Base-by-base conservation (phyloP, 2,113 vertebrate genomes). In the Neotoma lepida region DNA sequence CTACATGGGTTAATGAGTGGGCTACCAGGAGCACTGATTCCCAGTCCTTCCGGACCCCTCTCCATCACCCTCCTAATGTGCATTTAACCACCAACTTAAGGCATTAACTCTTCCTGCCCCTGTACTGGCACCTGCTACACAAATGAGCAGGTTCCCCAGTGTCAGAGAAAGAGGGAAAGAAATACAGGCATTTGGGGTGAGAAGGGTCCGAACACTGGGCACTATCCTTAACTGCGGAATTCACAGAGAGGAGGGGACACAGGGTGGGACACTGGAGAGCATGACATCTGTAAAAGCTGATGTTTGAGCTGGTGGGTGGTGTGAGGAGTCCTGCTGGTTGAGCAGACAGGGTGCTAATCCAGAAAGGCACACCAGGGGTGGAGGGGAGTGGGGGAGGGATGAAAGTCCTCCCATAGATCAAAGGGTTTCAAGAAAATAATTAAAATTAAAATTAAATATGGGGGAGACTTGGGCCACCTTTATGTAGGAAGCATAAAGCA, bases 361-460 rank as follows among this genome's bases (percentile, higher is more conserved):
- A 92, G 66, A 44, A 20, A 63, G 30, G 64, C 4, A 13, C 9
- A 9, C 49, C 49, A 51, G 49, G 30, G 64, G 12, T 35, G 30
- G 51, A 51, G 63, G 63, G 28, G 81, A 90, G 51, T n/a, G n/a
- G 39, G 24, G 26, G 78, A 41, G 63, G 51, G 51, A 33, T 18
- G 4, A 39, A 95, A 39, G 64, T 54, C n/a, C 86, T 89, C 88
- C 88, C 5, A 63, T 41, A 70, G 13, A 15, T 49, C 95, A 51
- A 77, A 92, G 22, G 39, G 44, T 80, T 71, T 87, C 63, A 82
- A 80, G 33, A 76, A 73, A 91, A 70, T 1, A 66, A 94, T 44
- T 91, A 76, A 73, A 49, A 91, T 93, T 93, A 92, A 86, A 88
- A 95, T 63, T 95, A 82, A 82, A 14, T 56, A n/a, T 58, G 35